Percentiles rank a stretch among this genome's conserved stretches.
These are phyloP conservation scores for Numenius phaeopus DNA, from an alignment of 2,797 vertebrate species.

Conservation along the genomic window DNA sequence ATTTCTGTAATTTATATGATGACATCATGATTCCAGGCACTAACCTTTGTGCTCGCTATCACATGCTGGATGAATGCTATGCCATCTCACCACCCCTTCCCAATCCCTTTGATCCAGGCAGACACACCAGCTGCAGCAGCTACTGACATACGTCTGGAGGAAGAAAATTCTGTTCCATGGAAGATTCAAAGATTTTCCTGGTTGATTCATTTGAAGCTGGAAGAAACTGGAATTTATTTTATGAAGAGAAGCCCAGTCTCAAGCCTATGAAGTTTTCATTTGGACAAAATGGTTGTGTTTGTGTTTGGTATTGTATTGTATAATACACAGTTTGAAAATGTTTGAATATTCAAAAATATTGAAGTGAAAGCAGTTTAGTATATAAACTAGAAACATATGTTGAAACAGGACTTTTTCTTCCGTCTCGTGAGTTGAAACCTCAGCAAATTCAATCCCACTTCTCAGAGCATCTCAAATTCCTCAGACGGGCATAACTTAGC, in stretches of 20 bases:
- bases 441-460: background rate
- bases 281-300: background rate
- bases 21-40: constrained; percentile 11
- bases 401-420: background rate
- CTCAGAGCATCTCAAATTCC: background rate
- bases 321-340: background rate
- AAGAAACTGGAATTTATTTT: background rate
- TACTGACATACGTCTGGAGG: constrained; percentile 7
- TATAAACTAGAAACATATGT: background rate
- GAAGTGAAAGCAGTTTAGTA: background rate
- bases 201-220: background rate
- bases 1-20: background rate
- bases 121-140: constrained; percentile 21
- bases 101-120: background rate
- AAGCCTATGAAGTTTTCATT: background rate
- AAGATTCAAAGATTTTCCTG: background rate
- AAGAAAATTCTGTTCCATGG: constrained; percentile 11
- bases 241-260: background rate
- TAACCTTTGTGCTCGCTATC: background rate
- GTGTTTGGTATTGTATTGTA: background rate
- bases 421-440: background rate
- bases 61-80: background rate
- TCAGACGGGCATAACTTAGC: background rate
- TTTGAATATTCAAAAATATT: background rate
- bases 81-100: background rate